These are phyloP conservation scores for Cathartes aura DNA, from an alignment of 2,113 vertebrate genomes.

Conservation along the genomic window DNA sequence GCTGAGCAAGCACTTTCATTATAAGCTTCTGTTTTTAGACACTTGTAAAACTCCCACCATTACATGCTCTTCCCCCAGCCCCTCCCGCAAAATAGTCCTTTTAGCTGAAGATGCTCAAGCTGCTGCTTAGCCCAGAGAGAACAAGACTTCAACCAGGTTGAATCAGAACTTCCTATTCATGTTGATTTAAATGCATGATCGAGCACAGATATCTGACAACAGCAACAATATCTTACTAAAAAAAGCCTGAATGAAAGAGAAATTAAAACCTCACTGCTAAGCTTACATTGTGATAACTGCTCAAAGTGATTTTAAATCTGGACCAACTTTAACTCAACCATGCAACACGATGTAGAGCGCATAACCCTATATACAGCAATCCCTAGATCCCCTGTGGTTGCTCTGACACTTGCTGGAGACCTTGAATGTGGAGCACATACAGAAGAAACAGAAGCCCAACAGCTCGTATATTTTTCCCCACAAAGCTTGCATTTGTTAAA, in stretches of 20 bases:
- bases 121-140: background rate
- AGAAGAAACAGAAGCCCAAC: background rate
- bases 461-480: background rate
- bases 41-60: constrained; percentile 47
- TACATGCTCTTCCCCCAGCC: background rate
- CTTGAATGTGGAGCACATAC: background rate
- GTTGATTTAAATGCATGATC: background rate
- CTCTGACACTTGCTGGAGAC: background rate
- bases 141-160: background rate
- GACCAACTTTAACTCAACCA: background rate
- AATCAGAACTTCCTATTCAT: background rate
- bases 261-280: background rate
- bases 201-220: background rate
- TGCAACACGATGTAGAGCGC: fast-evolving
- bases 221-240: background rate
- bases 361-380: fast-evolving
- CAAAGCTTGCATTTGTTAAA: constrained; percentile 22
- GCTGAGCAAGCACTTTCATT: constrained; percentile 73
- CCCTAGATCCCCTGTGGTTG: background rate
- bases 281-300: background rate
- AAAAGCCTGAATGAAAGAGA: background rate
- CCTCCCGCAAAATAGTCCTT: background rate
- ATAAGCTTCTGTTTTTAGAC: constrained; percentile 57
- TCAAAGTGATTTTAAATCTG: background rate
- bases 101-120: background rate